Percentiles rank a stretch among this genome's conserved stretches.
phyloP scores from a whole-genome alignment of 1,140 invertebrate genomes.

The Ganaspis sp. region DNA sequence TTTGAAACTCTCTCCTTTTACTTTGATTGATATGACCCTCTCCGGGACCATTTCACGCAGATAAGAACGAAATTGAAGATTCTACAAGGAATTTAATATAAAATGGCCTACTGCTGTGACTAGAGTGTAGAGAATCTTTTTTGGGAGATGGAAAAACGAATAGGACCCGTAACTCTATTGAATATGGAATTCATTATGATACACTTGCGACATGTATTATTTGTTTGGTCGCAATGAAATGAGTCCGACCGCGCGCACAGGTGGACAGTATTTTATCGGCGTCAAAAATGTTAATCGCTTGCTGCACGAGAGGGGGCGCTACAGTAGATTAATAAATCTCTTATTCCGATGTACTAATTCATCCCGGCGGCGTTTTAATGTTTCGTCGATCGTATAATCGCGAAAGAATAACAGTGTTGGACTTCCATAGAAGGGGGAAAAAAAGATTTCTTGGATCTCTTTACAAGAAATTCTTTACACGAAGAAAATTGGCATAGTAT shows the following conservation, averaged over 20 bases:
- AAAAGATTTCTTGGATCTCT: too few relatives aligned
- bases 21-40: too few relatives aligned
- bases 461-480: too few relatives aligned
- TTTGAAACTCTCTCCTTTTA: too few relatives aligned
- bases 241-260: neutral
- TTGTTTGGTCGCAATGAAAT: conserved; percentile 52
- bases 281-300: conserved; percentile 60
- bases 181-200: conserved; percentile 68
- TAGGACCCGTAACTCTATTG: conserved; percentile 60
- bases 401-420: neutral
- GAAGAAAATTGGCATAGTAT: too few relatives aligned
- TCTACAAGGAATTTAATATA: neutral
- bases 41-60: too few relatives aligned
- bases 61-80: too few relatives aligned
- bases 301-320: conserved; percentile 34
- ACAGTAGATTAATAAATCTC: neutral
- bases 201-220: conserved; percentile 64
- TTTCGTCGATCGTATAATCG: neutral
- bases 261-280: neutral
- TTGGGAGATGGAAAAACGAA: conserved; percentile 61
- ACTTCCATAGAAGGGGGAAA: neutral
- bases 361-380: neutral
- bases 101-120: neutral
- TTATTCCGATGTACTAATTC: neutral
- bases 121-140: conserved; percentile 61